Base-by-base conservation (phyloP, 23 tunicate species). In the Phallusia fumigata region DNA sequence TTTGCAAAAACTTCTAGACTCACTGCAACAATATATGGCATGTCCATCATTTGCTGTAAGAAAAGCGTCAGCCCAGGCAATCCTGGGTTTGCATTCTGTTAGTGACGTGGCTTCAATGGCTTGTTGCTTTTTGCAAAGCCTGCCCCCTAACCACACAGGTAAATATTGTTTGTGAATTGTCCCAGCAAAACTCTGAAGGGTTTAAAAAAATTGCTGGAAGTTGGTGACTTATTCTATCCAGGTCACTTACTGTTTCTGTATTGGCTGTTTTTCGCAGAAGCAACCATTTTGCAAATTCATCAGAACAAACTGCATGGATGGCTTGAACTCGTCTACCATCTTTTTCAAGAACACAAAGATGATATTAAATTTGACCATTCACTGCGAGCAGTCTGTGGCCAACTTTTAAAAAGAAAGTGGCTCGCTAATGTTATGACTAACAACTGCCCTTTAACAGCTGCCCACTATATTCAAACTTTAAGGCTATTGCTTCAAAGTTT, bases 381-480 rank as follows among this genome's bases (percentile, higher is more conserved):
- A 21, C 69, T 58, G 16, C 69, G 3, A 24, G 2, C 69, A 22
- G 3, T 58, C 3, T 58, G 69, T 16, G 28, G 13, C 8, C 69
- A 21, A 58, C 11, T 58, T 21, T 58, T 58, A 21, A 31, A 64
- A 30, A 30, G 40, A 44, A 45, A 30, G 30, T 79, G 83, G 83
- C 79, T 85, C 0, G 76, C 53, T 28, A 47, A 40, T 8, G 16
- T 79, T 45, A 13, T 0, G 0, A 32, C 16, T 28, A 85, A 85
- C 65, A 80, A 64, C 0, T 85, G 89, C 65, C 83, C 89, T 21
- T 79, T 34, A 0, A 85, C 89, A 50, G 89, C 89, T 12, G 21
- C 79, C 22, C 32, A 78, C 31, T 85, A 79, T 79, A 31, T 85
- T n/a, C 30, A 79, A 12, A 64, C 79, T 10, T 53, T 79, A 5